Percentiles rank a stretch among this genome's conserved stretches.
Conservation (phyloP, 2,888 invertebrate species). For the Nephrotoma guestfalica region DNA sequence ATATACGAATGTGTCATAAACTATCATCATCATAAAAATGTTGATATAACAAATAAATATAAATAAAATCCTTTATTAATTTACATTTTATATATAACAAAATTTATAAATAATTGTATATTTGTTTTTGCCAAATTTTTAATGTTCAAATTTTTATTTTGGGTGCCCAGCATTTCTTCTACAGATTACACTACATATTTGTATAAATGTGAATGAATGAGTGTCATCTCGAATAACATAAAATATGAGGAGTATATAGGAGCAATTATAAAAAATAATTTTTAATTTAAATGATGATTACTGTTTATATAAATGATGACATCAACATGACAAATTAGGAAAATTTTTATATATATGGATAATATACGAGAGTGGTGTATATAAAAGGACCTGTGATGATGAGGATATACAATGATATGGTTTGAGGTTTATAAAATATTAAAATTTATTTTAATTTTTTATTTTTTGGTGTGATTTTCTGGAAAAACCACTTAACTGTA, state of each 20-base stretch:
- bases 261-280: background rate
- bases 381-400: background rate
- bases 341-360: background rate
- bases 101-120: background rate
- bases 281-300: background rate
- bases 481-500: background rate
- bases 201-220: background rate
- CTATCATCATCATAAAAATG: background rate
- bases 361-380: background rate
- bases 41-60: background rate
- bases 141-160: background rate
- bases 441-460: background rate
- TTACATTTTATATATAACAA: background rate
- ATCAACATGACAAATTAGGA: background rate
- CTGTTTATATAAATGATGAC: background rate
- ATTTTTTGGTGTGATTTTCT: background rate
- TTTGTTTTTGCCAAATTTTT: background rate
- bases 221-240: background rate
- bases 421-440: background rate
- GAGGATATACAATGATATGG: background rate
- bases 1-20: background rate
- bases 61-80: background rate
- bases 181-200: too few species aligned
- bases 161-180: too few species aligned
- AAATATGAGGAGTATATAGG: background rate